Percentiles rank a stretch among this genome's conserved stretches.
Conservation (phyloP, 2,888 invertebrate genomes). For the Hedya salicella region DNA sequence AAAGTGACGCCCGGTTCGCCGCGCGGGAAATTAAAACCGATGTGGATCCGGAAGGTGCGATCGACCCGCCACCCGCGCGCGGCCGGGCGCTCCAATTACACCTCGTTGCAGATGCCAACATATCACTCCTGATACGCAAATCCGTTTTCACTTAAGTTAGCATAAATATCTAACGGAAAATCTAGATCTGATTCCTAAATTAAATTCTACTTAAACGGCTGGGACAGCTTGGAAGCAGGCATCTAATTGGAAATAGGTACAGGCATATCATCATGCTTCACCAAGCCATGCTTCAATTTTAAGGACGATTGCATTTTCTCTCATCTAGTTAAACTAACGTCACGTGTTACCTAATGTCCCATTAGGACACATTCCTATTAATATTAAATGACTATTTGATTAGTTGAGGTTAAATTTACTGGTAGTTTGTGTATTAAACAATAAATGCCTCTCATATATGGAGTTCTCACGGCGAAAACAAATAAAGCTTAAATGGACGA, state of each 20-base stretch:
- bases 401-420: neutral
- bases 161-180: neutral
- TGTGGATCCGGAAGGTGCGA: constrained; percentile 78
- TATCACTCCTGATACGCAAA: constrained; percentile 15
- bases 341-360: too few species aligned
- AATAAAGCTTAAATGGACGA: constrained; percentile 31
- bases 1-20: constrained; percentile 72
- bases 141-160: neutral
- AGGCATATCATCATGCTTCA: neutral
- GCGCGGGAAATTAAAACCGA: constrained; percentile 82
- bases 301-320: too few species aligned
- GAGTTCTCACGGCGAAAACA: constrained; percentile 22
- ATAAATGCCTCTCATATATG: constrained; percentile 13
- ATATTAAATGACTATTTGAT: too few species aligned
- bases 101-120: constrained; percentile 23
- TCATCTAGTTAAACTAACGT: too few species aligned
- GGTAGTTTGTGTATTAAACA: neutral
- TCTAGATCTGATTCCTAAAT: constrained; percentile 1
- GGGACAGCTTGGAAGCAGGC: neutral
- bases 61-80: constrained; percentile 50
- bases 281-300: too few species aligned
- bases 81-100: constrained; percentile 11
- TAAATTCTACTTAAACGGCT: neutral
- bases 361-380: too few species aligned
- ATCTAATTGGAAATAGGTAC: neutral